Evolutionary conservation across 2,888 invertebrate genomes (phyloP).

Genomic region (Odontocolon sp.): DNA sequence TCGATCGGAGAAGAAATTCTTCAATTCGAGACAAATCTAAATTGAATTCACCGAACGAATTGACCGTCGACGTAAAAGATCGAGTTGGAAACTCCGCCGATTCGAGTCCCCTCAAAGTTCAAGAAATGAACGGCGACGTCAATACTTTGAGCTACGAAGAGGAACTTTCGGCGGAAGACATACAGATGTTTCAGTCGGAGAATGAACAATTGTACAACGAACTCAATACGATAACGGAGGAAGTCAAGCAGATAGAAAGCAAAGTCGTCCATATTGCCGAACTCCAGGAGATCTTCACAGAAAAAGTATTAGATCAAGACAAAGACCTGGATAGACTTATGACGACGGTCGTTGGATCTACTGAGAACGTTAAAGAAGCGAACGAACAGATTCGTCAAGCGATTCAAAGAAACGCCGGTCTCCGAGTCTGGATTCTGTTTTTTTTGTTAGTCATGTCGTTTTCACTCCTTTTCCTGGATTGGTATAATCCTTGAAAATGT

Average conservation of each 20-base stretch:
- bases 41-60: constrained; percentile 71
- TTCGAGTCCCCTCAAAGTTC: constrained; percentile 74
- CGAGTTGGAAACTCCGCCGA: constrained; percentile 52
- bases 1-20: constrained; percentile 67
- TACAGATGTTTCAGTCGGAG: constrained; percentile 96
- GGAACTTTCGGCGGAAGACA: constrained; percentile 91
- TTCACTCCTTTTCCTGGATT: constrained; percentile 97
- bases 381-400: constrained; percentile 99
- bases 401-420: constrained; percentile 97
- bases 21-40: constrained; percentile 13
- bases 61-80: constrained; percentile 32
- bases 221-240: constrained; percentile 93
- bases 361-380: constrained; percentile 97
- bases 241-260: constrained; percentile 93
- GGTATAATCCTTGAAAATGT: constrained; percentile 98
- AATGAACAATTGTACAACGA: constrained; percentile 94
- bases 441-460: constrained; percentile 98
- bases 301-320: constrained; percentile 97
- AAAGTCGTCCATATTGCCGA: constrained; percentile 98
- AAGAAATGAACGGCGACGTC: constrained; percentile 77
- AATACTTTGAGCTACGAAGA: constrained; percentile 82
- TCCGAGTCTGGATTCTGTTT: constrained; percentile 96
- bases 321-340: constrained; percentile 95
- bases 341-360: constrained; percentile 93
- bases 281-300: constrained; percentile 97